A percentile compares a stretch with the other conserved stretches of the same genome.
Conservation (phyloP, 2,888 invertebrate species). For the Eupithecia centaureata region DNA sequence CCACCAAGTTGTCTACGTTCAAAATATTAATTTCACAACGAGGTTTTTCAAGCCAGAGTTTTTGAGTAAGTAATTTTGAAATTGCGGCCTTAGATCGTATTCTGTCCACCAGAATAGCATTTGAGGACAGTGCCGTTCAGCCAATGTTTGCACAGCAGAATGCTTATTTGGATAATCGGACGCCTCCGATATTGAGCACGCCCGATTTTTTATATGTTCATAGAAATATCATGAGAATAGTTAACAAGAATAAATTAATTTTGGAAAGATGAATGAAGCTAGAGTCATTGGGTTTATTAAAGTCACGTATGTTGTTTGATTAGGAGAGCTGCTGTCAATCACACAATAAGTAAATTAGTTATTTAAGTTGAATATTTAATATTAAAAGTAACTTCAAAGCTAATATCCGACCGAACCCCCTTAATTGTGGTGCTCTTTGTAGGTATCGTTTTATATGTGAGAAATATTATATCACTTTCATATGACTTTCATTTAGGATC, state of each 20-base stretch:
- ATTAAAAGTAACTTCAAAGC: neutral
- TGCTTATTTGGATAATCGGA: constrained; percentile 71
- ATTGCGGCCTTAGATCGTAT: neutral
- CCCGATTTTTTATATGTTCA: constrained; percentile 44
- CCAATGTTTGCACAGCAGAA: constrained; percentile 76
- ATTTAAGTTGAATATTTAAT: no score
- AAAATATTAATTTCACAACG: neutral
- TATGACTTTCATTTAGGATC: no score
- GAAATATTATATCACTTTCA: no score
- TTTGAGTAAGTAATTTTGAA: neutral
- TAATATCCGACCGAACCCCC: neutral
- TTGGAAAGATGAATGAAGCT: constrained; percentile 13
- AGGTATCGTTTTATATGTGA: no score
- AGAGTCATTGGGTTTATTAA: constrained; percentile 28
- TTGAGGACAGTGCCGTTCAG: constrained; percentile 58
- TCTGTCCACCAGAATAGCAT: neutral
- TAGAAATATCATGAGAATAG: neutral
- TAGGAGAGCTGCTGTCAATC: constrained; percentile 30
- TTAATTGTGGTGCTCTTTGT: no score
- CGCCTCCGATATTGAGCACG: constrained; percentile 69
- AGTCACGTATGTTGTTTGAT: constrained; percentile 52
- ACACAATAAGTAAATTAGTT: neutral
- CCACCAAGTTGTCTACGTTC: neutral
- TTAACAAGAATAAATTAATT: constrained; percentile 35
- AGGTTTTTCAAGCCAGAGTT: neutral